These are phyloP conservation scores for Lanistes nyassanus DNA, from an alignment of 1,140 invertebrate genomes.

Conservation along the genomic window DNA sequence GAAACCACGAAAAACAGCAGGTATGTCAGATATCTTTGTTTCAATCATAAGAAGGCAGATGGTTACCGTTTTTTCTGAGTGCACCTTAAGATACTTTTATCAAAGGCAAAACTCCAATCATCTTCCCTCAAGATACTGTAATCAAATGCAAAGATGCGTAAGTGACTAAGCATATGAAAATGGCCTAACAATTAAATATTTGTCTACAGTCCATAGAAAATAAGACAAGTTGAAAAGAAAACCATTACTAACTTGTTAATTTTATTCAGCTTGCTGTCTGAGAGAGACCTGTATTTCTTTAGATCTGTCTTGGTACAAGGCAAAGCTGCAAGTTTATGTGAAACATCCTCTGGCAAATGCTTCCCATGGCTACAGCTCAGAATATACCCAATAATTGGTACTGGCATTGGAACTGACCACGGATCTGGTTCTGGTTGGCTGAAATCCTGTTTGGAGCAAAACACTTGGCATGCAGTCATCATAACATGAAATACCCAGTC, in stretches of 20 bases:
- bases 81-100: no score
- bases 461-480: no score
- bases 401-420: conserved; percentile 45
- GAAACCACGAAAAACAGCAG: no score
- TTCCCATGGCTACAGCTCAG: conserved; percentile 46
- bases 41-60: no score
- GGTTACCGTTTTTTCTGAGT: no score
- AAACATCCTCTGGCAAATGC: conserved; percentile 17
- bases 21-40: no score
- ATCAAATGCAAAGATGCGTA: background rate
- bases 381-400: conserved; percentile 53
- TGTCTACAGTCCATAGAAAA: no score
- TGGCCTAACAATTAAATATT: no score
- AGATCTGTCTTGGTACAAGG: conserved; percentile 19
- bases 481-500: no score
- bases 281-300: conserved; percentile 31
- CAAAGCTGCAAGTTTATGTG: conserved; percentile 19
- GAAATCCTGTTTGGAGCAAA: conserved; percentile 40
- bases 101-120: no score
- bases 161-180: no score
- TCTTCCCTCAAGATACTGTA: background rate
- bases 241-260: conserved; percentile 22
- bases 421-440: conserved; percentile 48
- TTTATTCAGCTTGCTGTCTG: conserved; percentile 34
- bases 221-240: no score